phyloP scores from a whole-genome alignment of 2,797 vertebrate genomes.

The Chiroxiphia lanceolata region DNA sequence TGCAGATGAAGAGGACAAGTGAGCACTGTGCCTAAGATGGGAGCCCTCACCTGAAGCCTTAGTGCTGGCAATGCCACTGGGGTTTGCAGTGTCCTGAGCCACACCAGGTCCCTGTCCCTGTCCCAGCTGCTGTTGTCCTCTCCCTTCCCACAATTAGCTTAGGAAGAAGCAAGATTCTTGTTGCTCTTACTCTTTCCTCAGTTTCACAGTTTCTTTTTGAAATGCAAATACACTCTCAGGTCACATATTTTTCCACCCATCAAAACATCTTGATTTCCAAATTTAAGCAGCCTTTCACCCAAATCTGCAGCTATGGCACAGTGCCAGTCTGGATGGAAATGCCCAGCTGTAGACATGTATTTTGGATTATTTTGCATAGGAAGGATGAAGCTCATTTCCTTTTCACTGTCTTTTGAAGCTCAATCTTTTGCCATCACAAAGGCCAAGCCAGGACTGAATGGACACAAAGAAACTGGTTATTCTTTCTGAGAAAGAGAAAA shows the following conservation, averaged over 20 bases:
- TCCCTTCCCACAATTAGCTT: background rate
- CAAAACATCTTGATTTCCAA: background rate
- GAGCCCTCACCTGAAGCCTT: background rate
- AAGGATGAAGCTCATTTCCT: background rate
- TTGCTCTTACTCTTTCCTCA: background rate
- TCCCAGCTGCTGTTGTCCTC: background rate
- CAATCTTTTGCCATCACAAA: background rate
- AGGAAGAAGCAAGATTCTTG: background rate
- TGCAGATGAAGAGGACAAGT: background rate
- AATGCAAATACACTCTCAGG: background rate
- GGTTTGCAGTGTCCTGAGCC: background rate
- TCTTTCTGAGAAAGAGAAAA: background rate
- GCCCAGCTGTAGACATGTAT: background rate
- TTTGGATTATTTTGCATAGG: background rate
- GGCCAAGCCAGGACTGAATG: background rate
- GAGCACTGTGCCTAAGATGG: background rate
- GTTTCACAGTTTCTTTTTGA: background rate
- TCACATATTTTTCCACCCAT: background rate
- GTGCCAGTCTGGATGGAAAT: background rate
- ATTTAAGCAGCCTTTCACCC: background rate
- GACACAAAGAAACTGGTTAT: background rate
- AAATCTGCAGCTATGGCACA: background rate
- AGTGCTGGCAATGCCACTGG: accelerated
- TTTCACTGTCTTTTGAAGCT: background rate
- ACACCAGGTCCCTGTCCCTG: background rate